Evolutionary conservation across 2,888 invertebrate genomes (phyloP), one percentile per base, ranked within the genome.

Genomic region (Habrosyne pyritoides): DNA sequence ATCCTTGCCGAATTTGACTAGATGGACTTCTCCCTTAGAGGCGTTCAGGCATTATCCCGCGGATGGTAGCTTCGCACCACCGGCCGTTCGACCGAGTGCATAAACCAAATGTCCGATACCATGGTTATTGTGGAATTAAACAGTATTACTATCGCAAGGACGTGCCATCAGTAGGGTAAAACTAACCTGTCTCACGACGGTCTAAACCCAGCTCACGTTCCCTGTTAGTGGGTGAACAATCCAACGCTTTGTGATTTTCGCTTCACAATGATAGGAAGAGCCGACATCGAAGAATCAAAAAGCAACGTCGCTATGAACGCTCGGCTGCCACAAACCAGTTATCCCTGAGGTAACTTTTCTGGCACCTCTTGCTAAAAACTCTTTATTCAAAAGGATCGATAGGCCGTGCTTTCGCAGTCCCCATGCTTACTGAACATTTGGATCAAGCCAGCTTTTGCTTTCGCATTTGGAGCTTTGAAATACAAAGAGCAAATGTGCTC

Each of bases 191-290:
- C n/a, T n/a, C n/a, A n/a, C n/a, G n/a, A n/a, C n/a, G n/a, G n/a
- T n/a, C n/a, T n/a, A 93, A 94, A 93, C 93, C 93, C 93, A 93
- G 93, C 93, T 94, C 94, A 94, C 93, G 92, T 94, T 94, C 93
- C 93, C 93, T 94, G 83, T 94, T 93, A 84, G 92, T 90, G 94
- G 94, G 93, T 94, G 94, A 95, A 94, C 94, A 95, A 95, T 95
- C 94, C 94, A 91, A 95, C 94, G 91, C 94, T 94, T 94, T 91
- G 93, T 87, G 93, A 94, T 93, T 94, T 95, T 93, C 93, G 94
- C 94, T 94, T 94, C 94, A 89, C 94, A 94, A 95, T 94, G 94
- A 94, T 94, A 95, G 94, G 94, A 95, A 94, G 94, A 95, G 94
- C 94, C 94, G 94, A 95, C 93, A 94, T 95, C 94, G 94, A 95